Base-by-base conservation (phyloP, 2,113 vertebrate species). In the Vulpes ferrilata region DNA sequence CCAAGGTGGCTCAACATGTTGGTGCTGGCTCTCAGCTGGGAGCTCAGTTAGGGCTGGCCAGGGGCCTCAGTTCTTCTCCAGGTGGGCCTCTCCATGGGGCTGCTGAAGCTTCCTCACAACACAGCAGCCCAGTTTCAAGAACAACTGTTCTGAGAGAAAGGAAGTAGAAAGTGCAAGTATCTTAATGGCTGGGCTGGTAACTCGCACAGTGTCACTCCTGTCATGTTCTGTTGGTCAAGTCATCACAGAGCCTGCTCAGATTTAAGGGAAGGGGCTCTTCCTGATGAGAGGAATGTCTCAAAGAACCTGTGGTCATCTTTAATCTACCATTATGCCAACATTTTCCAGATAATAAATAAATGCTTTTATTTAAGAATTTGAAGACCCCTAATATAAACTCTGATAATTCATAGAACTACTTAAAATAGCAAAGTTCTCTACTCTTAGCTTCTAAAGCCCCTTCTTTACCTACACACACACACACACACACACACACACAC, bases 341-440 rank as follows among this genome's bases (percentile, higher is more conserved):
- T 79, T 64, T 91, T 48, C 27, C 43, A 83, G 67, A 69, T n/a
- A 16, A 43, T 43, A 43, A 55, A 38, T 59, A 93, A 74, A 89
- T n/a, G 5, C 23, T 86, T 93, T 90, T 87, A 76, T 60, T 87
- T 25, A 69, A 93, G 69, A 65, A 7, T 67, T n/a, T 80, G 57
- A 93, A 86, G 48, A 55, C 4, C 5, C 20, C 20, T 43, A 76
- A 60, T 30, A 69, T 92, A 93, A 85, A 95, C 55, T 88, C 51
- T 57, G 64, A 89, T 30, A 88, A 95, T 71, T 93, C 59, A 93
- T 22, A 85, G 92, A 93, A 78, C 35, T 76, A 93, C 83, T 88
- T 91, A 92, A 32, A 93, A 81, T 27, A 85, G 57, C 25, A 87
- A 82, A 76, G 73, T 55, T 83, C 65, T 90, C 78, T 80, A 22